phyloP scores from a whole-genome alignment of 2,113 vertebrate genomes.

The Colistium nudipinnis region DNA sequence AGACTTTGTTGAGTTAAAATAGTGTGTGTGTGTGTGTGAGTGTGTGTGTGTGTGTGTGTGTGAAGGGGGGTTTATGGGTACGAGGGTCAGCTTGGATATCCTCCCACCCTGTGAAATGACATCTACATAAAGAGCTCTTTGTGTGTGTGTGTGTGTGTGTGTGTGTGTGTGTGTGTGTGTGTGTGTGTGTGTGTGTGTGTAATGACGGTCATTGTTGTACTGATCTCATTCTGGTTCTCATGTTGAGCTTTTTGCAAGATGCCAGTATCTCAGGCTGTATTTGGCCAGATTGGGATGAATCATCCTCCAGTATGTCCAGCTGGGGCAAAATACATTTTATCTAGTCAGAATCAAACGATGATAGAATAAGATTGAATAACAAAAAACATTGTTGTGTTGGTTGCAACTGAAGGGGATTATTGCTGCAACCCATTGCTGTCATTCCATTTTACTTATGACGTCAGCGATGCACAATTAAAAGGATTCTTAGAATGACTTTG shows the following conservation, averaged over 20 bases:
- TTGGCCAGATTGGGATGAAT: neutral
- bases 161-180: constrained; percentile 54
- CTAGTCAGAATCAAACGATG: no score
- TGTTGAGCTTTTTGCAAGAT: constrained; percentile 62
- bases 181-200: constrained; percentile 8
- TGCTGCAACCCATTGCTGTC: no score
- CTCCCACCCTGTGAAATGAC: constrained; percentile 72
- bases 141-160: constrained; percentile 67
- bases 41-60: constrained; percentile 24
- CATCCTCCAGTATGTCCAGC: neutral
- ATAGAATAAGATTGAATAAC: no score
- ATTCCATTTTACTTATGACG: no score
- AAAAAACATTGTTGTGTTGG: no score
- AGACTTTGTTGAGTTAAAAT: constrained; percentile 13
- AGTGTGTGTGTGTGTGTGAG: constrained; percentile 14
- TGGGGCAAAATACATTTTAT: neutral
- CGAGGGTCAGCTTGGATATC: constrained; percentile 63
- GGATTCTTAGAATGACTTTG: no score
- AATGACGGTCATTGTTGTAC: constrained; percentile 62
- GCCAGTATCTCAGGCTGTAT: constrained; percentile 50
- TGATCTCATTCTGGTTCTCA: constrained; percentile 67
- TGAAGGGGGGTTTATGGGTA: constrained; percentile 46
- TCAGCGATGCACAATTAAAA: no score
- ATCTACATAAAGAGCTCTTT: constrained; percentile 79
- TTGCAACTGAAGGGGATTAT: no score